phyloP scores from a whole-genome alignment of 1,140 invertebrate species.

The Nasonia giraulti region DNA sequence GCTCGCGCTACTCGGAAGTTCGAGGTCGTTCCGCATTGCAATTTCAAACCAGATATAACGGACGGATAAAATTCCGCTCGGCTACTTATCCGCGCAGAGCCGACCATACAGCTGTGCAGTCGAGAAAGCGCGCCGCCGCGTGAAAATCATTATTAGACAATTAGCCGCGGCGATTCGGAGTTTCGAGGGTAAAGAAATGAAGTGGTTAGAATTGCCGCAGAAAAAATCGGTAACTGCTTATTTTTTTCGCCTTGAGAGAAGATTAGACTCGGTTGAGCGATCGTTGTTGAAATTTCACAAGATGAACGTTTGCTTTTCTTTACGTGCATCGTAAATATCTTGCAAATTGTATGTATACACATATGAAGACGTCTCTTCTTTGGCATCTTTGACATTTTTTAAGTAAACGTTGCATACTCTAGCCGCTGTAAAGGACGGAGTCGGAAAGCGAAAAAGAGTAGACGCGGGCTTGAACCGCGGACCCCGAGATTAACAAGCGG shows the following conservation, averaged over 20 bases:
- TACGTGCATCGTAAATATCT: background rate
- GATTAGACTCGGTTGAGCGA: background rate
- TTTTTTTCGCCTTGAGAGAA: background rate
- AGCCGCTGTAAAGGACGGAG: too few species aligned
- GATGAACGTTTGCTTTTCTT: background rate
- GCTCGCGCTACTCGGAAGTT: slow-evolving; percentile 52
- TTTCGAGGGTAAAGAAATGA: background rate
- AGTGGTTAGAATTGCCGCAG: background rate
- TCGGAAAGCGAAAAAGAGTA: too few species aligned
- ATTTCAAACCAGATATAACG: slow-evolving; percentile 6
- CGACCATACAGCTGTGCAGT: slow-evolving; percentile 14
- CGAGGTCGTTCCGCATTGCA: slow-evolving; percentile 59
- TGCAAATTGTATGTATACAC: background rate
- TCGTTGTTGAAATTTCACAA: background rate
- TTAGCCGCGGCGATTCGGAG: background rate
- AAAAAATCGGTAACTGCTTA: background rate
- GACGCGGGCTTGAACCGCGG: too few species aligned
- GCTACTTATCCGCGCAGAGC: background rate
- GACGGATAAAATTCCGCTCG: slow-evolving; percentile 28
- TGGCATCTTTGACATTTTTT: background rate
- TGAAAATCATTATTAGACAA: slow-evolving; percentile 17
- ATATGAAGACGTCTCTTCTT: background rate
- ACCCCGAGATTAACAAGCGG: too few species aligned
- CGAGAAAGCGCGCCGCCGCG: slow-evolving; percentile 10
- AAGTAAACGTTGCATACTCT: background rate